Conservation (phyloP, 92 coral and sea anemone species). For the Siderastrea radians region DNA sequence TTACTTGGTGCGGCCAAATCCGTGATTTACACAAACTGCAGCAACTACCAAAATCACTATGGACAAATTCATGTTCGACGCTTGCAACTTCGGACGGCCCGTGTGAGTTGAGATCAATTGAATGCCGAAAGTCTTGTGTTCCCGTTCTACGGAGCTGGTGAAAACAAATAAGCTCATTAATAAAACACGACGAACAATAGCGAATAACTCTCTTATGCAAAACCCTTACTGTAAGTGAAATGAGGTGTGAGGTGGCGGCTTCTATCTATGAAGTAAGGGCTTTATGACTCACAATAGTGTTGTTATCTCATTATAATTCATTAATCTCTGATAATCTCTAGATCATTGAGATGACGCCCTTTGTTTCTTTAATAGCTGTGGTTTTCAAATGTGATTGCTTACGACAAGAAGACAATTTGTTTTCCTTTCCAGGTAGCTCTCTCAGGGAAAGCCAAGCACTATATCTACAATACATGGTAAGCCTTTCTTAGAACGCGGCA, state of each 20-base stretch:
- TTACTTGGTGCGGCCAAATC: neutral
- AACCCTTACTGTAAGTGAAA: slow-evolving; percentile 8
- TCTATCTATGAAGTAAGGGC: neutral
- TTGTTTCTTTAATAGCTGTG: neutral
- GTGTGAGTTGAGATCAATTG: slow-evolving; percentile 18
- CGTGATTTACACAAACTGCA: neutral
- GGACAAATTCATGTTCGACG: neutral
- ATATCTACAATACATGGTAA: too few relatives aligned
- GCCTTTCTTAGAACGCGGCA: too few relatives aligned
- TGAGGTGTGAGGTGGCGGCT: slow-evolving; percentile 40
- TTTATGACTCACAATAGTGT: slow-evolving; percentile 22
- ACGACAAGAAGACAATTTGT: neutral
- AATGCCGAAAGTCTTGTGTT: slow-evolving; percentile 41
- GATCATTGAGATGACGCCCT: neutral
- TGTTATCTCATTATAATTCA: slow-evolving; percentile 46
- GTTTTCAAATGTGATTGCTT: neutral
- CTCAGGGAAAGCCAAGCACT: neutral
- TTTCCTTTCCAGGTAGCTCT: neutral
- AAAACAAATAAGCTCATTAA: slow-evolving; percentile 52
- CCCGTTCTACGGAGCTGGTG: slow-evolving; percentile 3
- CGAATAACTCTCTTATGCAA: neutral
- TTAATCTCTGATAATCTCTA: slow-evolving; percentile 33
- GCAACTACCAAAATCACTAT: neutral
- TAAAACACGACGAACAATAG: slow-evolving; percentile 6
- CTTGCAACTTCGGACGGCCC: neutral